Evolutionary conservation across 1,140 invertebrate genomes (phyloP).

Genomic region (Drosophila serrata): DNA sequence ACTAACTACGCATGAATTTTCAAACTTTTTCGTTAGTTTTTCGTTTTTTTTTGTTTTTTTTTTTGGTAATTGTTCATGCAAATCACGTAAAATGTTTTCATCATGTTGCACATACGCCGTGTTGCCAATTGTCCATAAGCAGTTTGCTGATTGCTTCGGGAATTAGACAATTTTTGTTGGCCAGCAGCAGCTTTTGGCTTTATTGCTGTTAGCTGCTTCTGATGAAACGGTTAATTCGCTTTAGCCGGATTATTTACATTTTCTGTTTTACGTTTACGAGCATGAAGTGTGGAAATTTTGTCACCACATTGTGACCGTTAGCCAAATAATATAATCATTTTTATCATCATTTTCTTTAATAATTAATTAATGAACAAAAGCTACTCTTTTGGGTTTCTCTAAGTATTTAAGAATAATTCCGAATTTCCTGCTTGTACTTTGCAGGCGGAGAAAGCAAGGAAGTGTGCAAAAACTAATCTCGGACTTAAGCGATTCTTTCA

Average conservation of each 20-base stretch:
- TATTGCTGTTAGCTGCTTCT: constrained; percentile 17
- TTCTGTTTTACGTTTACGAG: constrained; percentile 6
- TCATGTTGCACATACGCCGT: constrained; percentile 51
- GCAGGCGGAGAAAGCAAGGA: too few species aligned
- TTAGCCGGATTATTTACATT: constrained; percentile 5
- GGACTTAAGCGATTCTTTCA: too few species aligned
- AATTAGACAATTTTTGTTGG: constrained; percentile 60
- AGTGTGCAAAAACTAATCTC: too few species aligned
- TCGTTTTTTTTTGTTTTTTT: constrained; percentile 13
- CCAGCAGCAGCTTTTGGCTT: constrained; percentile 7
- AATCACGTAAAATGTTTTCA: constrained; percentile 69
- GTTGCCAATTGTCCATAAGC: constrained; percentile 40
- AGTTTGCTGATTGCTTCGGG: constrained; percentile 28
- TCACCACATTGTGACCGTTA: constrained; percentile 34
- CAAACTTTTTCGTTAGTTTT: constrained; percentile 5
- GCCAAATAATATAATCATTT: too few species aligned
- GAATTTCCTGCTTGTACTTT: too few species aligned
- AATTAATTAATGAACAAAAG: too few species aligned
- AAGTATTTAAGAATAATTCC: too few species aligned
- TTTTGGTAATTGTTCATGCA: constrained; percentile 56
- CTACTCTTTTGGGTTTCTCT: too few species aligned
- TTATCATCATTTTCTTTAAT: constrained; percentile 14
- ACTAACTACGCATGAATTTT: constrained; percentile 36
- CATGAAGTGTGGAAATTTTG: constrained; percentile 26
- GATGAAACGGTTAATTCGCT: constrained; percentile 56